Evolutionary conservation across 2,797 vertebrate genomes (phyloP).

Genomic region (Philypnodon macrostomus): DNA sequence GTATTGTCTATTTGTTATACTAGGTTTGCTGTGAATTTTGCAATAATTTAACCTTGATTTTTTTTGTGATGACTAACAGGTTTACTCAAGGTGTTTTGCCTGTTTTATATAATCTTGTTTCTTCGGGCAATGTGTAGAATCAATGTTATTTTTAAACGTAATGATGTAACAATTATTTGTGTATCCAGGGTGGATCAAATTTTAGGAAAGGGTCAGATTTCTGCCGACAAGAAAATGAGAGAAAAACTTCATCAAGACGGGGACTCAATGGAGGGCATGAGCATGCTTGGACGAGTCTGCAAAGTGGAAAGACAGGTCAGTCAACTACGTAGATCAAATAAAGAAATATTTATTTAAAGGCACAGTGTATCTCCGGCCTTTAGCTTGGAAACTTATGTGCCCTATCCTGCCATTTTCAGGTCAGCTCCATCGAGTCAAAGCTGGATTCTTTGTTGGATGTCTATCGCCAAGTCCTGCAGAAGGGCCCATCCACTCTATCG

Average conservation of each 20-base stretch:
- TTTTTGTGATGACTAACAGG: too few species aligned
- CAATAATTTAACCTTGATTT: neutral
- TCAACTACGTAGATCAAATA: neutral
- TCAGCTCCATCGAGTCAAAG: slow-evolving; percentile 96
- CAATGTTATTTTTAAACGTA: slow-evolving; percentile 11
- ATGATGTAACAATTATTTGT: slow-evolving; percentile 18
- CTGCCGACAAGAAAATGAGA: slow-evolving; percentile 89
- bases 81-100: slow-evolving; percentile 55
- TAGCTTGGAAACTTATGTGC: neutral
- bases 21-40: too few species aligned
- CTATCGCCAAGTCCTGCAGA: slow-evolving; percentile 91
- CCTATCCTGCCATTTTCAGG: slow-evolving; percentile 66
- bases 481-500: slow-evolving; percentile 87
- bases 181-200: slow-evolving; percentile 92
- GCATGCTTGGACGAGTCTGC: slow-evolving; percentile 95
- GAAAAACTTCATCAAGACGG: slow-evolving; percentile 89
- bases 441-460: slow-evolving; percentile 93
- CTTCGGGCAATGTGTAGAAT: slow-evolving; percentile 12
- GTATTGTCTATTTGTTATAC: slow-evolving; percentile 39
- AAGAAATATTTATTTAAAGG: neutral
- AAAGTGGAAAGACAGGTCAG: slow-evolving; percentile 97
- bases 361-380: neutral
- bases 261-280: slow-evolving; percentile 88
- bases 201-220: slow-evolving; percentile 93
- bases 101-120: slow-evolving; percentile 25